A percentile compares a stretch with the other conserved stretches of the same genome.
Evolutionary conservation across 2,797 vertebrate genomes (phyloP).

Genomic region (Danio tinwini): DNA sequence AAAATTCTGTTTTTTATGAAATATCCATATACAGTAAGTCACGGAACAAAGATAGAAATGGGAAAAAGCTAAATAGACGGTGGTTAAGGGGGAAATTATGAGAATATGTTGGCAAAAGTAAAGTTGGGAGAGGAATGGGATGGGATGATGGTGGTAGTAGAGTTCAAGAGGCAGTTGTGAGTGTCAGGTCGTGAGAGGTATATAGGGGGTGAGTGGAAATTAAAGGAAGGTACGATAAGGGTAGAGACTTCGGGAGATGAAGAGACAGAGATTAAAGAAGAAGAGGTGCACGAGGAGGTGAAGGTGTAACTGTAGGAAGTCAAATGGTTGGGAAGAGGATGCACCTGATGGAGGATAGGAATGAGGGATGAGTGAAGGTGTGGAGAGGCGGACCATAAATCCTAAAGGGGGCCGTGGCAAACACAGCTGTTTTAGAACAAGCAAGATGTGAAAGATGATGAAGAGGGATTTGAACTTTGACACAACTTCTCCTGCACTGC

Average conservation of each 20-base stretch:
- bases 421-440: conserved; percentile 73
- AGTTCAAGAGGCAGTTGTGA: conserved; percentile 38
- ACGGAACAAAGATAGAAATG: neutral
- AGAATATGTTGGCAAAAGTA: neutral
- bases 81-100: neutral
- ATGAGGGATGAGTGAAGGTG: conserved; percentile 5
- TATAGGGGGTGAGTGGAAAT: conserved; percentile 1
- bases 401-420: conserved; percentile 56
- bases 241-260: neutral
- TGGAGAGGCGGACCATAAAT: conserved; percentile 65
- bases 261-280: conserved; percentile 33
- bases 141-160: conserved; percentile 14
- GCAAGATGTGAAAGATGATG: conserved; percentile 69
- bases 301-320: conserved; percentile 23
- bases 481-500: neutral
- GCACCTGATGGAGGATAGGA: conserved; percentile 4
- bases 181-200: conserved; percentile 4
- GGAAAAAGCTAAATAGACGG: neutral
- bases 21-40: neutral
- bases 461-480: conserved; percentile 11
- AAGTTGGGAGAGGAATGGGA: conserved; percentile 21
- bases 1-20: neutral
- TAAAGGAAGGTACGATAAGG: conserved; percentile 10
- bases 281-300: conserved; percentile 14
- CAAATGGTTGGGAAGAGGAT: conserved; percentile 4